phyloP scores from a whole-genome alignment of 2,113 vertebrate genomes.

The Etheostoma cragini region DNA sequence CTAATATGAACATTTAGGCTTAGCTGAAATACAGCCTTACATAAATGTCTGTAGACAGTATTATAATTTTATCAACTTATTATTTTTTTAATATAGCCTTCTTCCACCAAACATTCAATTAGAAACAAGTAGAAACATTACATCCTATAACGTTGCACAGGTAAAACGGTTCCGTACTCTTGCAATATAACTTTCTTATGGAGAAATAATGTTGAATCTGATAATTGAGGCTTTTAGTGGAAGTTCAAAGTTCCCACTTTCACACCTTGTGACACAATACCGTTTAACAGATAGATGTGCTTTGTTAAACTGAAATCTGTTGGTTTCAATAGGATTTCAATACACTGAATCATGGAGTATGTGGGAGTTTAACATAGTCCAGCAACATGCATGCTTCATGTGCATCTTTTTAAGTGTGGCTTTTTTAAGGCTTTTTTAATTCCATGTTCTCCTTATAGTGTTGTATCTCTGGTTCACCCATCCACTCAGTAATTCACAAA shows the following conservation, averaged over 20 bases:
- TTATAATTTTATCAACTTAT: no score
- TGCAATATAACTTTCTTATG: background rate
- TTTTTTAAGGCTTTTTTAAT: background rate
- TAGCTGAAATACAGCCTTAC: no score
- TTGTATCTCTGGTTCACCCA: background rate
- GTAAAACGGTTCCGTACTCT: background rate
- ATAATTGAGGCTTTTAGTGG: background rate
- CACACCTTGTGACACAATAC: background rate
- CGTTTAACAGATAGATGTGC: background rate
- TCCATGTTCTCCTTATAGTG: background rate
- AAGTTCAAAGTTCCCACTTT: slow-evolving; percentile 1
- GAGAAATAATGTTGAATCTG: background rate
- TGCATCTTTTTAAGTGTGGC: background rate
- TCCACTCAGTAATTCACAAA: no score
- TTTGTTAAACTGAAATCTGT: background rate
- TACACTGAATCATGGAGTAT: background rate
- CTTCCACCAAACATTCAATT: background rate
- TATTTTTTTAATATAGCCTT: background rate
- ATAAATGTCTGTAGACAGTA: no score
- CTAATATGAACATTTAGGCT: no score
- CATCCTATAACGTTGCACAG: background rate
- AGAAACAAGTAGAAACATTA: background rate
- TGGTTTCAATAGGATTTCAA: background rate
- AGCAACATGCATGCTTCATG: background rate
- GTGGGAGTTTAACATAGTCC: background rate